Conservation (phyloP, 2,113 vertebrate genomes). For the Anarrhichthys ocellatus region DNA sequence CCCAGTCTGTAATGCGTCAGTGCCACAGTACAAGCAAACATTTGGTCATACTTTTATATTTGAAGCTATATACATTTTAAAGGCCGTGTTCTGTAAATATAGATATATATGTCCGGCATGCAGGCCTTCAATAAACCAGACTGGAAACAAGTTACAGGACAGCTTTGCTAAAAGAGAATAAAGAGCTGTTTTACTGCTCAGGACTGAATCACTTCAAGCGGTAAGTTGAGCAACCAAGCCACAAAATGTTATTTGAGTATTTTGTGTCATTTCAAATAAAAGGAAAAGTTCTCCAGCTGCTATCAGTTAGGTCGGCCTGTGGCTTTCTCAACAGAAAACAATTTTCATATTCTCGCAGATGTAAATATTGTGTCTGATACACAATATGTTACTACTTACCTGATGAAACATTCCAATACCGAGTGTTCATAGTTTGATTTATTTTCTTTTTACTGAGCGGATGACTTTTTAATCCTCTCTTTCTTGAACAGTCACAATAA, state of each 20-base stretch:
- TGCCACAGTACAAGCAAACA: not conserved
- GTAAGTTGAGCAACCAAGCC: not conserved
- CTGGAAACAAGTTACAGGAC: not conserved
- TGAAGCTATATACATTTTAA: not conserved
- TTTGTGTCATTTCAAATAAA: conserved; percentile 41
- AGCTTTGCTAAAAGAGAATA: not conserved
- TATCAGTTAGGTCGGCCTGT: conserved; percentile 19
- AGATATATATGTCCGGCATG: not conserved
- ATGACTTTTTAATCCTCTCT: not conserved
- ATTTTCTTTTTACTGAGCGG: not conserved
- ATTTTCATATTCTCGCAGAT: conserved; percentile 45
- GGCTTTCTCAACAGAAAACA: conserved; percentile 40
- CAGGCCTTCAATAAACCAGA: not conserved
- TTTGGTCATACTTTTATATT: not conserved
- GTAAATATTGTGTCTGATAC: conserved; percentile 56
- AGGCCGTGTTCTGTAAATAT: not conserved
- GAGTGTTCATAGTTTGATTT: not conserved
- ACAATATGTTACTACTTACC: conserved; percentile 48
- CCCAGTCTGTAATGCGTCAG: conserved; percentile 2
- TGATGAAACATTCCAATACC: conserved; percentile 34
- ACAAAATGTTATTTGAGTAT: conserved; percentile 22
- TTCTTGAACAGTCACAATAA: not conserved
- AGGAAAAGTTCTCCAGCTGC: conserved; percentile 36
- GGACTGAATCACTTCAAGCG: not conserved
- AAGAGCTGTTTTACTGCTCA: not conserved